Conservation (phyloP, 2,888 invertebrate genomes). For the Heteropelma amictum region DNA sequence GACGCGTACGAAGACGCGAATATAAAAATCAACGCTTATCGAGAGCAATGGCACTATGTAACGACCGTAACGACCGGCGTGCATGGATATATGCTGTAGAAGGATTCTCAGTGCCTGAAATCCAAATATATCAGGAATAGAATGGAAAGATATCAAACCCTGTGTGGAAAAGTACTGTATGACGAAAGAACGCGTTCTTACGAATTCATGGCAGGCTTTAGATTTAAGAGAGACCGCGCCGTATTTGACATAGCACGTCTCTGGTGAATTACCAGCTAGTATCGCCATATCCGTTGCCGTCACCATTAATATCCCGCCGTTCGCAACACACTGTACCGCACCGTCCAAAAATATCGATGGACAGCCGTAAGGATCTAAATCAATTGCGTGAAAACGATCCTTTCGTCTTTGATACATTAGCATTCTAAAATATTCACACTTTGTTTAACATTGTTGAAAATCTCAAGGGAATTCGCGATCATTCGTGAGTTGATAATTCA, state of each 20-base stretch:
- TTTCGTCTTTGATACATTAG: slow-evolving; percentile 90
- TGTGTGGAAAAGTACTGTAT: too few species aligned
- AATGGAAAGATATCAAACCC: not conserved
- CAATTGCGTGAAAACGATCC: slow-evolving; percentile 91
- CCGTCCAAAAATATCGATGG: slow-evolving; percentile 95
- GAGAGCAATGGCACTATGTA: slow-evolving; percentile 95
- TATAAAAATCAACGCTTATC: slow-evolving; percentile 97
- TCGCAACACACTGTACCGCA: slow-evolving; percentile 88
- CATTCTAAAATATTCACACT: slow-evolving; percentile 81
- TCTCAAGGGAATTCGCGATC: too few species aligned
- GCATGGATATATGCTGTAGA: slow-evolving; percentile 92
- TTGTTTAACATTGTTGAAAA: not conserved
- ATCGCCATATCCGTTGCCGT: slow-evolving; percentile 99
- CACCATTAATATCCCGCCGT: slow-evolving; percentile 93
- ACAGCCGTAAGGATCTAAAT: slow-evolving; percentile 98
- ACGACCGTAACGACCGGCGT: slow-evolving; percentile 95
- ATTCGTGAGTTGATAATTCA: too few species aligned
- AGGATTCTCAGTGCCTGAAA: slow-evolving; percentile 93
- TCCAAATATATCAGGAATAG: not conserved
- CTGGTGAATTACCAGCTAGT: slow-evolving; percentile 95
- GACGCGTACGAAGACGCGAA: slow-evolving; percentile 94
- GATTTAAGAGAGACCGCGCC: slow-evolving; percentile 92
- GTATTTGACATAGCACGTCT: slow-evolving; percentile 96
- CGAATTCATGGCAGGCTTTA: slow-evolving; percentile 97
- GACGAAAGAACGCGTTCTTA: slow-evolving; percentile 72